Conservation (phyloP, 37 sponge, comb jelly and placozoan genomes). For the Aphrocallistes beatrix region DNA sequence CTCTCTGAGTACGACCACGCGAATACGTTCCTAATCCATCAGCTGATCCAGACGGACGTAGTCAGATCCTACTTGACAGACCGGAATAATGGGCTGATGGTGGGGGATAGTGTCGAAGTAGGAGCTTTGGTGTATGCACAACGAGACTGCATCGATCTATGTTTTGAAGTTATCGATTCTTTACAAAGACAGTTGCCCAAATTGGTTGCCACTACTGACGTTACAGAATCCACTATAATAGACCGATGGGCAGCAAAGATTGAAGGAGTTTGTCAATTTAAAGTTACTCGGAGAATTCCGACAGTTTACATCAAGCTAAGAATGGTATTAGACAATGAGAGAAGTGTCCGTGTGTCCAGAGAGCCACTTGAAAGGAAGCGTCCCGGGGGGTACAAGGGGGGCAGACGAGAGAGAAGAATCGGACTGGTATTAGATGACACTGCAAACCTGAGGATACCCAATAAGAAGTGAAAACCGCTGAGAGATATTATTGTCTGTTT, state of each 20-base stretch:
- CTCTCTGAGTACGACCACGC: neutral
- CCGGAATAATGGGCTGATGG: neutral
- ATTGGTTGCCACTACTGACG: neutral
- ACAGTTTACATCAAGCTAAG: neutral
- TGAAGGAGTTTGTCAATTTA: neutral
- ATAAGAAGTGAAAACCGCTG: neutral
- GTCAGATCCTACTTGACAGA: neutral
- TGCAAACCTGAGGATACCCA: neutral
- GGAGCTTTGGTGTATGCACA: neutral
- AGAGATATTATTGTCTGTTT: no score
- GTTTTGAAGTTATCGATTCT: neutral
- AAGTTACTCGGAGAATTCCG: neutral
- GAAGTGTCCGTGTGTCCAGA: neutral
- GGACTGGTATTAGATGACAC: conserved; percentile 5
- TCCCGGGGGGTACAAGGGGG: neutral
- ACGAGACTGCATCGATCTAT: neutral
- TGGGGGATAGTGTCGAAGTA: neutral
- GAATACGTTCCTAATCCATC: neutral
- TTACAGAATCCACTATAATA: neutral
- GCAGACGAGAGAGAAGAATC: neutral
- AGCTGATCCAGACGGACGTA: neutral
- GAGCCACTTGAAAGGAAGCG: neutral
- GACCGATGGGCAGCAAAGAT: neutral
- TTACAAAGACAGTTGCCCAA: neutral
- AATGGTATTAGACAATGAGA: neutral